phyloP scores from a whole-genome alignment of 2,113 vertebrate genomes.

The Vicugna pacos region DNA sequence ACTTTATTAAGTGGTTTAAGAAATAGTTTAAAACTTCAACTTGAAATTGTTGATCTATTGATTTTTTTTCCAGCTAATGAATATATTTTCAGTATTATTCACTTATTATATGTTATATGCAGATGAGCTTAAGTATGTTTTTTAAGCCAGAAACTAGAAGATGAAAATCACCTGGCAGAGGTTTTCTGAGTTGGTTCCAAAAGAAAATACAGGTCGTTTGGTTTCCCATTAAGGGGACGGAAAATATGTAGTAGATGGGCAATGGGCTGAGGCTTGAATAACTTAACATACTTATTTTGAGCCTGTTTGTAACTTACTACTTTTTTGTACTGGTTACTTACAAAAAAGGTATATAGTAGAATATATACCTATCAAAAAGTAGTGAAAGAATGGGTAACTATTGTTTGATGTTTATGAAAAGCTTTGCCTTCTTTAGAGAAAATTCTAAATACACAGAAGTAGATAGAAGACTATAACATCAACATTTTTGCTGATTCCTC shows the following conservation, averaged over 20 bases:
- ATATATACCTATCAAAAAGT: not conserved
- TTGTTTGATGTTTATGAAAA: slow-evolving; percentile 48
- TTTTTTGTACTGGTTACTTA: slow-evolving; percentile 53
- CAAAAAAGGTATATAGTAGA: not conserved
- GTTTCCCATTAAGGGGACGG: not conserved
- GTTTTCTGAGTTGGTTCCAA: slow-evolving; percentile 59
- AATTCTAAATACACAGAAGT: slow-evolving; percentile 38
- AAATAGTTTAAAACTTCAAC: slow-evolving; percentile 9
- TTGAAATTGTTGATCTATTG: slow-evolving; percentile 63
- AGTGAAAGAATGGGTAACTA: slow-evolving; percentile 40
- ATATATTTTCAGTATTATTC: slow-evolving; percentile 51
- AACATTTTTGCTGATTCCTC: slow-evolving; percentile 8
- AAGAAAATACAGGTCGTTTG: slow-evolving; percentile 51
- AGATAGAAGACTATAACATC: not conserved
- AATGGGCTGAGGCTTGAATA: slow-evolving; percentile 6
- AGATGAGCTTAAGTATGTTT: slow-evolving; percentile 54
- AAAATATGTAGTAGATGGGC: not conserved
- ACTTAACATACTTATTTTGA: slow-evolving; percentile 17
- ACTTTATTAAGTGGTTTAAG: slow-evolving; percentile 44
- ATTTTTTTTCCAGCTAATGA: slow-evolving; percentile 2
- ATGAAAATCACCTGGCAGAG: slow-evolving; percentile 60
- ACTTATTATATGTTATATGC: slow-evolving; percentile 30
- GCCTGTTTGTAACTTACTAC: not conserved
- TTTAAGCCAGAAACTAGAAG: slow-evolving; percentile 39
- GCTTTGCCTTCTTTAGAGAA: slow-evolving; percentile 50